phyloP scores from a whole-genome alignment of 2,888 invertebrate genomes.

The Frankliniella fusca region DNA sequence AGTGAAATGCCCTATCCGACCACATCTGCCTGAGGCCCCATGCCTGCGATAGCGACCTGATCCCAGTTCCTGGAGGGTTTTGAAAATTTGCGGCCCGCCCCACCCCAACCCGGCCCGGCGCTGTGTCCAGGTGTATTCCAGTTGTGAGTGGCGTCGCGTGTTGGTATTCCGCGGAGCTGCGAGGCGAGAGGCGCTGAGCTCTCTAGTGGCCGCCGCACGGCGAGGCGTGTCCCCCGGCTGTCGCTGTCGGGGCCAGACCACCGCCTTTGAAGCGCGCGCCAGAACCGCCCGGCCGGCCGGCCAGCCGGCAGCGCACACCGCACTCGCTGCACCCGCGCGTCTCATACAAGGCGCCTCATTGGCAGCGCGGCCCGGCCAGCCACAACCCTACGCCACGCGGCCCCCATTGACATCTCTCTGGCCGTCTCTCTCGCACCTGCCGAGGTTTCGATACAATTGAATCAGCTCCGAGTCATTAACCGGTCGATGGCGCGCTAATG shows the following conservation, averaged over 20 bases:
- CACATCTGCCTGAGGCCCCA: too few relatives aligned
- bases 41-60: too few relatives aligned
- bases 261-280: slow-evolving; percentile 14
- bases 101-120: not conserved
- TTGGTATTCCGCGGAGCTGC: slow-evolving; percentile 12
- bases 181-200: too few relatives aligned
- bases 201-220: too few relatives aligned
- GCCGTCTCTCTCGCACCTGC: too few relatives aligned
- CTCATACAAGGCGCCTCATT: slow-evolving; percentile 10
- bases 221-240: too few relatives aligned
- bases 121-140: not conserved
- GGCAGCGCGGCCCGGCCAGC: not conserved
- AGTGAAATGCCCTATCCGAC: too few relatives aligned
- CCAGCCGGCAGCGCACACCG: not conserved
- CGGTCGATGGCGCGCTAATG: slow-evolving; percentile 20
- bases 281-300: not conserved
- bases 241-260: too few relatives aligned
- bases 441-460: not conserved
- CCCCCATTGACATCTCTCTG: too few relatives aligned
- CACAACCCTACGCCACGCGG: too few relatives aligned
- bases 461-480: slow-evolving; percentile 16
- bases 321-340: not conserved
- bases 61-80: too few relatives aligned
- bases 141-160: slow-evolving; percentile 1
- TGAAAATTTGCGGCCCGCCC: too few relatives aligned